phyloP scores from a whole-genome alignment of 2,888 invertebrate species.

The Chironomus riparius region DNA sequence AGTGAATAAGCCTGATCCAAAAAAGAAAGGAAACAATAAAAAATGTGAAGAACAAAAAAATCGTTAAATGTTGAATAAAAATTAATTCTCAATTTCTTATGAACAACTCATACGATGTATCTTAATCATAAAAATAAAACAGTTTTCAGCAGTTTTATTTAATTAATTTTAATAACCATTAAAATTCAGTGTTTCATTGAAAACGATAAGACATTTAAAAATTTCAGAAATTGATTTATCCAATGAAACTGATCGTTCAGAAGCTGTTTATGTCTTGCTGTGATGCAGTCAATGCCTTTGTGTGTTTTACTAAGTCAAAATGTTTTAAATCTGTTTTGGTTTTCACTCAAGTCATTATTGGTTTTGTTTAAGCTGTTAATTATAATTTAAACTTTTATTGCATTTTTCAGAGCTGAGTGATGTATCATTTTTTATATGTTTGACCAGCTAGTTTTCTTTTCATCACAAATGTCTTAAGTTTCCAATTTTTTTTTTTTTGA shows the following conservation, averaged over 20 bases:
- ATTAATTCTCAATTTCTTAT: background rate
- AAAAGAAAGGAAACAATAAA: slow-evolving; percentile 16
- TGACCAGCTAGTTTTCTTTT: too few relatives aligned
- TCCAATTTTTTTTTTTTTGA: too few relatives aligned
- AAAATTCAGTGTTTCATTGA: slow-evolving; percentile 14
- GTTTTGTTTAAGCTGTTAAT: too few relatives aligned
- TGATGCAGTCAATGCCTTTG: background rate
- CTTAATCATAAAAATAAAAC: slow-evolving; percentile 14
- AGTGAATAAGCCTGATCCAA: background rate
- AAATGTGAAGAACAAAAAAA: slow-evolving; percentile 7
- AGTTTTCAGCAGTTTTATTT: slow-evolving; percentile 21
- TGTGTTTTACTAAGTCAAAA: background rate
- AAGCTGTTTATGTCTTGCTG: background rate
- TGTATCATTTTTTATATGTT: background rate
- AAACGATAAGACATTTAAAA: background rate
- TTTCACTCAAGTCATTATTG: background rate
- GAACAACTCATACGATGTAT: slow-evolving; percentile 4
- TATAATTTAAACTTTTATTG: background rate
- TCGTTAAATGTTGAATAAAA: background rate
- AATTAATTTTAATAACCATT: slow-evolving; percentile 24
- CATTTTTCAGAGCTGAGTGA: background rate
- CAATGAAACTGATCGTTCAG: background rate
- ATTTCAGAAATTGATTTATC: background rate
- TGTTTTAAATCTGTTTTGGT: background rate
- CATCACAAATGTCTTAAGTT: too few relatives aligned